Evolutionary conservation across 2,113 vertebrate genomes (phyloP), one percentile per base, ranked within the genome.

Genomic region (Hiodon tergisus): DNA sequence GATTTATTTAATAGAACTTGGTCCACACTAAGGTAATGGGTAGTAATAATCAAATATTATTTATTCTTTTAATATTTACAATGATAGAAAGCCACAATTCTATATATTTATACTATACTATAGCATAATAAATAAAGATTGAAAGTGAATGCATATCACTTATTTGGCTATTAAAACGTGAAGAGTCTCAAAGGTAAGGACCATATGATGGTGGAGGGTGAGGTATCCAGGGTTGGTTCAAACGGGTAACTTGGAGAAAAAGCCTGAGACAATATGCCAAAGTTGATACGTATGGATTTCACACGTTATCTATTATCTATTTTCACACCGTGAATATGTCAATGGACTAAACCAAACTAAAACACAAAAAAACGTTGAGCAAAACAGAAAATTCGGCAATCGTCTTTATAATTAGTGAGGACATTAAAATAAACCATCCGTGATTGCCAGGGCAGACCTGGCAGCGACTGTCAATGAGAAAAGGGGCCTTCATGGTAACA

Each of bases 11-110:
- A 71, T 69, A 71, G 76, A 71, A 77, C 47, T 72, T 74, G 73
- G 71, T 80, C 78, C 75, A 73, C 75, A 80, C 77, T 76, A 74
- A 75, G 70, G 55, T 72, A 67, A 81, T 9, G 61, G 70, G 67
- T 61, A 76, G 57, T 76, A 76, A 63, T 50, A 76, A 76, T 62
- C 59, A 74, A 72, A 73, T 65, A 59, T 46, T 67, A 76, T 65
- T 63, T 62, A 69, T 69, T 71, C n/a, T 60, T 69, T 59, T 59
- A 52, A 76, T 57, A 75, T 70, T 75, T 71, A 78, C 67, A 78
- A 71, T 66, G 69, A 75, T 58, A 76, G 47, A 70, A 55, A 72
- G 67, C 77, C 58, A 31, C 50, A 59, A 73, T 71, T 73, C 60
- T 73, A 71, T 68, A 57, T 63, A 67, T 79, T 53, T 66, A 76